Conservation (phyloP, 2,113 vertebrate species). For the Pangasianodon gigas region DNA sequence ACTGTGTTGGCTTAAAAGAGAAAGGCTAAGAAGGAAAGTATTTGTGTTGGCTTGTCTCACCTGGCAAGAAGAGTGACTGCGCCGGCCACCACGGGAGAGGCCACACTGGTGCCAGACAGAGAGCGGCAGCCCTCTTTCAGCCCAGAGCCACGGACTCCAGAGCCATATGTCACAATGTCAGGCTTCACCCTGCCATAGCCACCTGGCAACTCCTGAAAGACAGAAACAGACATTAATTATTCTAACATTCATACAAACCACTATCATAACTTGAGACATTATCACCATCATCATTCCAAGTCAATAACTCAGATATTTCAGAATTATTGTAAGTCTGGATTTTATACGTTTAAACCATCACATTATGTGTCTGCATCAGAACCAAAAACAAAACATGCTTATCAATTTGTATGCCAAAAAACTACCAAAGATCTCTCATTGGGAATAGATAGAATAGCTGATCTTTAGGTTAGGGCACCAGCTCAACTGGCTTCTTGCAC, state of each 20-base stretch:
- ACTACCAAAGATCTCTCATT: not conserved
- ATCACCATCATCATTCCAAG: not conserved
- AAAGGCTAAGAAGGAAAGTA: not conserved
- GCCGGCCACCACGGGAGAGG: slow-evolving; percentile 96
- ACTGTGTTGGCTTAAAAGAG: not conserved
- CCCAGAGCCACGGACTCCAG: slow-evolving; percentile 93
- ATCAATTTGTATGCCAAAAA: not conserved
- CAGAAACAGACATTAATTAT: not conserved
- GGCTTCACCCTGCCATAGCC: slow-evolving; percentile 96
- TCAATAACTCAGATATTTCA: not conserved
- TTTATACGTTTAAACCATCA: not conserved
- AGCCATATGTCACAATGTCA: slow-evolving; percentile 95
- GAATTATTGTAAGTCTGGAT: not conserved
- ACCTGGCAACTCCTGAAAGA: slow-evolving; percentile 90
- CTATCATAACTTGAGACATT: not conserved
- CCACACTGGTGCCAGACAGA: slow-evolving; percentile 94
- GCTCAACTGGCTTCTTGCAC: not conserved
- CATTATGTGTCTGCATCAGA: not conserved
- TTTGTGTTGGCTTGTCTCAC: slow-evolving; percentile 62
- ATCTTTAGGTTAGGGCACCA: not conserved
- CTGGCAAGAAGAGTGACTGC: slow-evolving; percentile 94
- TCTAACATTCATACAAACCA: not conserved
- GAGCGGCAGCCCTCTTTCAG: slow-evolving; percentile 97
- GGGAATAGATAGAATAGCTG: not conserved
- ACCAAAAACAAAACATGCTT: not conserved